phyloP scores from a whole-genome alignment of 1,140 invertebrate species.

The Calephelis nemesis region DNA sequence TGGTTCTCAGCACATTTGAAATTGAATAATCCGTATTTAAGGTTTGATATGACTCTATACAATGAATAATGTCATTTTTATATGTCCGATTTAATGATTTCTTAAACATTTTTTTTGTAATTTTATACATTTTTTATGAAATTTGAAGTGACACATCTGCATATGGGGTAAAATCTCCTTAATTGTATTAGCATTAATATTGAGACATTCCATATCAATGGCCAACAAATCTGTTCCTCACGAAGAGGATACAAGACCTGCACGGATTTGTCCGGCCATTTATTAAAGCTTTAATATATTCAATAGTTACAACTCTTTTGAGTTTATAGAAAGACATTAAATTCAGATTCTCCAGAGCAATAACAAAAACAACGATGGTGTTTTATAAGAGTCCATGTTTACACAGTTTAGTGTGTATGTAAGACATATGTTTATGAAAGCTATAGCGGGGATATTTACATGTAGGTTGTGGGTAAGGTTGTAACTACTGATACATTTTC shows the following conservation, averaged over 20 bases:
- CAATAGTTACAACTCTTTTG: constrained; percentile 8
- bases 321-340: constrained; percentile 2
- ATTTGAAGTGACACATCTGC: constrained; percentile 68
- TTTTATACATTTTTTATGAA: constrained; percentile 77
- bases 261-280: background rate
- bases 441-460: background rate
- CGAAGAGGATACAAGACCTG: background rate
- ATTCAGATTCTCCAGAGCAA: background rate
- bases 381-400: background rate
- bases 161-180: constrained; percentile 49
- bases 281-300: constrained; percentile 4
- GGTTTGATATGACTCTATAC: constrained; percentile 72
- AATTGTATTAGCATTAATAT: constrained; percentile 62
- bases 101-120: constrained; percentile 70
- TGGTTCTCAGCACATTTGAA: constrained; percentile 52
- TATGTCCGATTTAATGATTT: constrained; percentile 62
- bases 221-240: constrained; percentile 18
- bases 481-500: too few relatives aligned
- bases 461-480: background rate
- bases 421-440: background rate
- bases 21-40: constrained; percentile 56
- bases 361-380: background rate
- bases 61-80: constrained; percentile 54
- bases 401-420: background rate
- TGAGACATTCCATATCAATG: constrained; percentile 77